phyloP scores from a whole-genome alignment of 1,140 invertebrate genomes.

The Procambarus clarkii region DNA sequence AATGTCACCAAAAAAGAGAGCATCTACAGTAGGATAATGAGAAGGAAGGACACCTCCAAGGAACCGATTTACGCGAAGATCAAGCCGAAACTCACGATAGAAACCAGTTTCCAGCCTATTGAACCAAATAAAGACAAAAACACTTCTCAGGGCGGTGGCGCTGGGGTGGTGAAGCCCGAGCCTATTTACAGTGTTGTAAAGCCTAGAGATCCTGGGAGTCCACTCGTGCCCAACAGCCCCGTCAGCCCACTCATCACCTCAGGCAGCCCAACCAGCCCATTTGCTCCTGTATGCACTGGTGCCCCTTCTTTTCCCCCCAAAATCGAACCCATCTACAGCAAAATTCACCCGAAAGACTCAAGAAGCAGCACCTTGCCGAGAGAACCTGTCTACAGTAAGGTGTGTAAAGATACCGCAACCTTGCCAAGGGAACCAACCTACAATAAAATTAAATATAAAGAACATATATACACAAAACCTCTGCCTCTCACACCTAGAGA shows the following conservation, averaged over 20 bases:
- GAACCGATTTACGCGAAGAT: slow-evolving; percentile 71
- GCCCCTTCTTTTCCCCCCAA: neutral
- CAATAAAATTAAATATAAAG: slow-evolving; percentile 57
- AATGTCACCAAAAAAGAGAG: slow-evolving; percentile 66
- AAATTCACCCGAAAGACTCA: slow-evolving; percentile 32
- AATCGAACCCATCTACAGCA: slow-evolving; percentile 36
- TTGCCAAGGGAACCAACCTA: slow-evolving; percentile 51
- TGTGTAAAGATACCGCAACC: slow-evolving; percentile 55
- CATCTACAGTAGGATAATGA: slow-evolving; percentile 71
- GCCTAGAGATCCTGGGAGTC: slow-evolving; percentile 50
- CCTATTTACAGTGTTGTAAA: slow-evolving; percentile 69
- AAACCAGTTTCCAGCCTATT: slow-evolving; percentile 71
- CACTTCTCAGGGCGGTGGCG: slow-evolving; percentile 7
- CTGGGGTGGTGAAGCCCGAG: slow-evolving; percentile 68
- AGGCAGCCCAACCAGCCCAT: neutral
- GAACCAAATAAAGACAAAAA: slow-evolving; percentile 54
- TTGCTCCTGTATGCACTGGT: neutral
- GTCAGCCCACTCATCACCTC: slow-evolving; percentile 38
- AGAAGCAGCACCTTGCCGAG: slow-evolving; percentile 48
- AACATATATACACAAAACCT: slow-evolving; percentile 69
- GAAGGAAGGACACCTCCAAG: slow-evolving; percentile 52
- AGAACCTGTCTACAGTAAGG: slow-evolving; percentile 57
- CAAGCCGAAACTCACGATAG: slow-evolving; percentile 68
- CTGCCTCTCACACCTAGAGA: slow-evolving; percentile 56
- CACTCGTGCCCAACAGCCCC: slow-evolving; percentile 45